Percentiles rank a stretch among this genome's conserved stretches.
Conservation (phyloP, 2,888 invertebrate genomes). For the Oscheius myriophilus region DNA sequence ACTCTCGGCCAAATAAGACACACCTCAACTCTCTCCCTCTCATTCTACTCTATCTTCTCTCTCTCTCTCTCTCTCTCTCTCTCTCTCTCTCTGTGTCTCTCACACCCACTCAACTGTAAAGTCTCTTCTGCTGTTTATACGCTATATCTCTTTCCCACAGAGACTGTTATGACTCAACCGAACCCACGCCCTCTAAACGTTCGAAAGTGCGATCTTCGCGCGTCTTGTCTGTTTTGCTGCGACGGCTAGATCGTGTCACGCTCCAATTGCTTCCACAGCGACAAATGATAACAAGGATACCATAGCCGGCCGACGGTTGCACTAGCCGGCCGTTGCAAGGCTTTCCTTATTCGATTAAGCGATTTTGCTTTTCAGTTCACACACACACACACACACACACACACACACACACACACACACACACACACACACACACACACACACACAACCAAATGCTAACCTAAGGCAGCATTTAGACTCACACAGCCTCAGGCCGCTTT, state of each 20-base stretch:
- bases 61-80: background rate
- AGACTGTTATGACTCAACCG: no score
- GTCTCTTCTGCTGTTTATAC: background rate
- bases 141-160: background rate
- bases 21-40: background rate
- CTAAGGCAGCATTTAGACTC: no score
- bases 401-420: no score
- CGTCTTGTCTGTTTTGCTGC: conserved; percentile 7
- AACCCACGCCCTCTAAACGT: background rate
- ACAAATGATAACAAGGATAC: background rate
- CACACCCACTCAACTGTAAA: background rate
- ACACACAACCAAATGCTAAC: no score
- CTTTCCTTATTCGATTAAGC: background rate
- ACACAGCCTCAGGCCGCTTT: no score
- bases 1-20: background rate
- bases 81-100: background rate
- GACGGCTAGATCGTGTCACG: background rate
- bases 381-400: no score
- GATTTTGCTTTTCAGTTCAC: background rate
- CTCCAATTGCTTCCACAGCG: conserved; percentile 9
- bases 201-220: background rate
- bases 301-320: background rate
- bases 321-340: background rate
- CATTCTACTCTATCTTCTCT: background rate
- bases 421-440: no score